A percentile compares a stretch with the other conserved stretches of the same genome.
phyloP scores from a whole-genome alignment of 37 sponge, comb jelly and placozoan species.

The Spongilla lacustris region DNA sequence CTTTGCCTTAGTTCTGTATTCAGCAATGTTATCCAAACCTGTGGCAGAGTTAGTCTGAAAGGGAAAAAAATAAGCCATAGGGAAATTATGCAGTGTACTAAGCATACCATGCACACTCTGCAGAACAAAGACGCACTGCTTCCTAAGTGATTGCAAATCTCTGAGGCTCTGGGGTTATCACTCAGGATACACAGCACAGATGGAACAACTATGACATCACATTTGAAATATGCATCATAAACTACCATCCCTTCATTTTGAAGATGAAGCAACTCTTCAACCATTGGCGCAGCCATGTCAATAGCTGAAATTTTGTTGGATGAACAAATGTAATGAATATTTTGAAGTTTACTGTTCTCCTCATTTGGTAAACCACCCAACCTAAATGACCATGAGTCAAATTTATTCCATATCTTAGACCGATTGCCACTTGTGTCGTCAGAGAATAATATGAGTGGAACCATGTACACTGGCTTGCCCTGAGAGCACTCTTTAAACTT shows the following conservation, averaged over 20 bases:
- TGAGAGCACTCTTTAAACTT: not conserved
- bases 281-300: constrained; percentile 15
- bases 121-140: constrained; percentile 1
- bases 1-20: not conserved
- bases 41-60: not conserved
- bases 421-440: constrained; percentile 34
- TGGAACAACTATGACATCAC: constrained; percentile 26
- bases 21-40: not conserved
- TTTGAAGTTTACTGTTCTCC: constrained; percentile 12
- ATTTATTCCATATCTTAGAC: constrained; percentile 39
- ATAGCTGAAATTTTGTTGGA: constrained; percentile 17
- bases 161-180: constrained; percentile 29
- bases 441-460: constrained; percentile 19
- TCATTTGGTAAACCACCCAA: constrained; percentile 27
- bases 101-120: constrained; percentile 23
- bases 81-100: not conserved
- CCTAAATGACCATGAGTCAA: constrained; percentile 20
- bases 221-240: constrained; percentile 35
- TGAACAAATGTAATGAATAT: constrained; percentile 25
- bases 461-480: constrained; percentile 2
- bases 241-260: constrained; percentile 27
- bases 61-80: not conserved
- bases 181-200: constrained; percentile 28
- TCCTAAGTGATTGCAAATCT: constrained; percentile 24
- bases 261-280: constrained; percentile 10